Evolutionary conservation across 2,113 vertebrate species (phyloP), one percentile per base, ranked within the genome.

Genomic region (Ammodytes dubius): DNA sequence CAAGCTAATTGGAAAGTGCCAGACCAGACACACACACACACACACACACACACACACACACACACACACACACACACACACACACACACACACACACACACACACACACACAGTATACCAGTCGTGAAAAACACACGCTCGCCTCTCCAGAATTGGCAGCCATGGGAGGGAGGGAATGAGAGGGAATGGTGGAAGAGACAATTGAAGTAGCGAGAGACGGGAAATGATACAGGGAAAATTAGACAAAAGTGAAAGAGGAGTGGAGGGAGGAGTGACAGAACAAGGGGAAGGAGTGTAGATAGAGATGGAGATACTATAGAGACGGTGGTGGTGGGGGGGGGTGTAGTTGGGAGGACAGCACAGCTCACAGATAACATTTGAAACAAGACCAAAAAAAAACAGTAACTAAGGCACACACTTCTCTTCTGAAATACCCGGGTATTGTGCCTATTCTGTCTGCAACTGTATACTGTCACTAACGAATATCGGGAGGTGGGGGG

Each of bases 1-100:
- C 87, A 88, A 92, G 90, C 93, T 93, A 94, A 94, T 93, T 94
- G 93, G 93, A 94, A 93, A 93, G 90, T 93, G 90, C 77, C 87
- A 93, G 91, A 89, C 87, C 27, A 27, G 1, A 27, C 27, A 27
- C 27, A 27, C 27, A 27, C 27, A 27, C 27, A 27, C 27, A 27
- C 27, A 27, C 27, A 27, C 27, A 27, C 27, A 27, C 27, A 27
- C 27, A 27, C 27, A 27, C 27, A 27, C 27, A 27, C 27, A 27
- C 27, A 27, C 27, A 27, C 27, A 27, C 27, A 27, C 27, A 27
- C 27, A 27, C 27, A 27, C 27, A 27, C 27, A 27, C 27, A 27
- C 27, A 27, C 27, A 27, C 27, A 27, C 27, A 27, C 27, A 27
- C 27, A 27, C 27, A 27, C 27, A 27, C 27, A 27, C 27, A 27